Evolutionary conservation across 2,113 vertebrate genomes (phyloP).

Genomic region (Planiliza haematocheilus): DNA sequence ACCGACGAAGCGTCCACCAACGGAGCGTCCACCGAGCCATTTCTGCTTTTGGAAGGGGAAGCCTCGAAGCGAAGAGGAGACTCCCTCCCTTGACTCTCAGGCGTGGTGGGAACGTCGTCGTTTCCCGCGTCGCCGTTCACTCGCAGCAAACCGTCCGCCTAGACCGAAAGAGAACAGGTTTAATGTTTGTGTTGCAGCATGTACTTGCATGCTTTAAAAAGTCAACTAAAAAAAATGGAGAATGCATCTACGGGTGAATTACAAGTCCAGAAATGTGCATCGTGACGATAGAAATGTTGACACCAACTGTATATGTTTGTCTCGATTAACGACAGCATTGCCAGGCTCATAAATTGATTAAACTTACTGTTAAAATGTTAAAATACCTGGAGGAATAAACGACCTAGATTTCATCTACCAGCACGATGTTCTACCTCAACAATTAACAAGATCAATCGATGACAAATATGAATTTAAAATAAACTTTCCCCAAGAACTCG

Average conservation of each 20-base stretch:
- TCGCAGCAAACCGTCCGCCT: conserved; percentile 88
- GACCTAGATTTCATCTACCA: neutral
- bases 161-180: conserved; percentile 14
- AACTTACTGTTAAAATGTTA: too few species aligned
- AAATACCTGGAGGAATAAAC: neutral
- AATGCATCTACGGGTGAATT: too few species aligned
- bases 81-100: conserved; percentile 77
- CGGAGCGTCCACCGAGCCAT: neutral
- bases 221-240: too few species aligned
- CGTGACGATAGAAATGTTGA: too few species aligned
- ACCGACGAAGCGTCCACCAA: conserved; percentile 54
- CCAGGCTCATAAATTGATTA: too few species aligned
- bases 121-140: conserved; percentile 85
- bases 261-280: too few species aligned
- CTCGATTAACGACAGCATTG: too few species aligned
- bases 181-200: neutral
- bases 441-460: neutral
- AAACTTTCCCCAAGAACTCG: conserved; percentile 5
- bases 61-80: conserved; percentile 69
- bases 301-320: too few species aligned
- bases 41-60: conserved; percentile 54
- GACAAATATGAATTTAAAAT: neutral
- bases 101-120: conserved; percentile 56
- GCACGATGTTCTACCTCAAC: neutral
- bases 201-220: too few species aligned